These are phyloP conservation scores for Plectus sambesii DNA, from an alignment of 1,140 invertebrate species.

Conservation along the genomic window DNA sequence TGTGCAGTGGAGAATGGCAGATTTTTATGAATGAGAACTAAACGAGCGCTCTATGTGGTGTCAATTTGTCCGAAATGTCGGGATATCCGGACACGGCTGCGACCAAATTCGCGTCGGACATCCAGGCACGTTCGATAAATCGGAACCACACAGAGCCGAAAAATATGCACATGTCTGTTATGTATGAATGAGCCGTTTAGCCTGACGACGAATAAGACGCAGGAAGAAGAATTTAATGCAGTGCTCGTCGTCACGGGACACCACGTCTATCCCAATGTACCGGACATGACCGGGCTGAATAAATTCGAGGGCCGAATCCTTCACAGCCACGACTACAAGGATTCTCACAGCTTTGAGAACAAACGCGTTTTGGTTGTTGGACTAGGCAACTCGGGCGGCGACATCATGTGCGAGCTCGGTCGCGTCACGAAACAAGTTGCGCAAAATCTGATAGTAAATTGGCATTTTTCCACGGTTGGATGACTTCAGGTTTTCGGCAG, in stretches of 20 bases:
- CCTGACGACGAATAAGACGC: no score
- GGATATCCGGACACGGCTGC: no score
- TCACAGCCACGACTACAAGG: constrained; percentile 48
- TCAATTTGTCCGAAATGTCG: no score
- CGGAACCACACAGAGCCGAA: no score
- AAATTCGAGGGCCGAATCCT: constrained; percentile 48
- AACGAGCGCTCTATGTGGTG: no score
- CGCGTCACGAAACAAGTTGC: constrained; percentile 47
- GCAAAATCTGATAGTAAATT: constrained; percentile 16
- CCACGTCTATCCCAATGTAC: constrained; percentile 40
- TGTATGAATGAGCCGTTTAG: no score
- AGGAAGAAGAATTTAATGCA: constrained; percentile 47
- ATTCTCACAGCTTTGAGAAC: constrained; percentile 42
- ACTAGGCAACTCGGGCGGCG: constrained; percentile 53
- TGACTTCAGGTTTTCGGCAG: constrained; percentile 45
- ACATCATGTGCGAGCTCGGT: constrained; percentile 51
- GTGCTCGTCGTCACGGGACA: constrained; percentile 43
- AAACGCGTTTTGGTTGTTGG: constrained; percentile 49
- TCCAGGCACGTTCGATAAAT: no score
- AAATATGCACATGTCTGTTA: no score
- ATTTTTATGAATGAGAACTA: no score
- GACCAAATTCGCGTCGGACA: no score
- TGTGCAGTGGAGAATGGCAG: no score
- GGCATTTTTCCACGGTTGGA: no score
- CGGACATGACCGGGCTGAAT: constrained; percentile 30